phyloP scores from a whole-genome alignment of 2,113 vertebrate genomes.

The Aplodontia rufa region DNA sequence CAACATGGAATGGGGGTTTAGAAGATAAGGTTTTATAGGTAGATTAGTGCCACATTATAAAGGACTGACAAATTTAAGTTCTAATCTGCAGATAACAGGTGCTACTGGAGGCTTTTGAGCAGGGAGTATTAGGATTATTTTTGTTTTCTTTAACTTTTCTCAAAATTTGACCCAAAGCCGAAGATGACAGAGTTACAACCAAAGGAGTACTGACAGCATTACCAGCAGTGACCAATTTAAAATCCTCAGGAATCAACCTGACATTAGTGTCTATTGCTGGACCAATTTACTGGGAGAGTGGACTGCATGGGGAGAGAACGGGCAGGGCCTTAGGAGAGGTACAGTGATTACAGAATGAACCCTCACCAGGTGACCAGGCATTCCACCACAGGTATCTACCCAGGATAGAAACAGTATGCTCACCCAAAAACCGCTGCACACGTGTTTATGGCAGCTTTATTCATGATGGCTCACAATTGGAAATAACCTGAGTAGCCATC shows the following conservation, averaged over 20 bases:
- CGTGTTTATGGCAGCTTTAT: conserved; percentile 16
- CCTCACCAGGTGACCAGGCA: background rate
- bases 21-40: background rate
- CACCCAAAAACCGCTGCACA: background rate
- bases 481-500: background rate
- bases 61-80: background rate
- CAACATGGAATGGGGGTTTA: background rate
- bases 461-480: background rate
- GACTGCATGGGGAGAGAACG: background rate
- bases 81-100: background rate
- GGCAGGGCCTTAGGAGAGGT: background rate
- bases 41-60: background rate
- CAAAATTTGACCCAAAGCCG: background rate
- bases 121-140: background rate
- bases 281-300: background rate
- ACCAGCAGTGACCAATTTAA: background rate
- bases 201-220: background rate
- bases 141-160: conserved; percentile 19
- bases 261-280: background rate
- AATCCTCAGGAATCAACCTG: background rate
- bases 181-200: background rate
- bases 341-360: background rate
- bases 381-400: background rate
- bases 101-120: background rate
- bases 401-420: conserved; percentile 7